Base-by-base conservation (phyloP, 1,140 invertebrate genomes). In the Phymastichus coffea region DNA sequence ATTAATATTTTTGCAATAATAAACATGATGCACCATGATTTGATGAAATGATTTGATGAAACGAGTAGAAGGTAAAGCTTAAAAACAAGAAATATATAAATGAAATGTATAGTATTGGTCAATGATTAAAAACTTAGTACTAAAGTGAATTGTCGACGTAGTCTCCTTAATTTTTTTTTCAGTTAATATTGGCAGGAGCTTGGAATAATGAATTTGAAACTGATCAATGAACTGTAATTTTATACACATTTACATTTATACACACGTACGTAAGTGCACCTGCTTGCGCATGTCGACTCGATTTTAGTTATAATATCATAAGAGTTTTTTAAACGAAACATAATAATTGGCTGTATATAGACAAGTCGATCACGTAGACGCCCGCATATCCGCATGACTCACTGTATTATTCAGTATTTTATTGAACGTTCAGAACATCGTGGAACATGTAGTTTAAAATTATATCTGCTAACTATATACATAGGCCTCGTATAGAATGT, bases 71-170 rank as follows among this genome's bases (percentile, higher is more conserved):
- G 30, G 7, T 20, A 26, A 22, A 25, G 3, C 3, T 19, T 19
- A 44, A 23, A 30, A 33, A 8, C 51, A 44, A 57, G 6, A 52
- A 23, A 38, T 38, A 47, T 26, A 44, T 17, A 59, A 47, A n/a
- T n/a, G n/a, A n/a, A n/a, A n/a, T n/a, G n/a, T n/a, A n/a, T n/a
- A n/a, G n/a, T n/a, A 19, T 59, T 53, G 49, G 49, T 54, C 43
- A 54, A 35, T 55, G 22, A 46, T 53, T 63, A 53, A 57, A 58
- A 54, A 63, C 23, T 63, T 55, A 63, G 59, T 66, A 64, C 57
- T 61, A 64, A 56, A 58, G 63, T 63, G 46, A 67, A 67, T 65
- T 66, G 65, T 70, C 65, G 62, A 66, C 64, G 65, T 61, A 70
- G 65, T 68, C 57, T 70, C 61, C 48, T 64, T 38, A 3, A 35